Evolutionary conservation across 2,797 vertebrate genomes (phyloP).

Genomic region (Natrix natrix): DNA sequence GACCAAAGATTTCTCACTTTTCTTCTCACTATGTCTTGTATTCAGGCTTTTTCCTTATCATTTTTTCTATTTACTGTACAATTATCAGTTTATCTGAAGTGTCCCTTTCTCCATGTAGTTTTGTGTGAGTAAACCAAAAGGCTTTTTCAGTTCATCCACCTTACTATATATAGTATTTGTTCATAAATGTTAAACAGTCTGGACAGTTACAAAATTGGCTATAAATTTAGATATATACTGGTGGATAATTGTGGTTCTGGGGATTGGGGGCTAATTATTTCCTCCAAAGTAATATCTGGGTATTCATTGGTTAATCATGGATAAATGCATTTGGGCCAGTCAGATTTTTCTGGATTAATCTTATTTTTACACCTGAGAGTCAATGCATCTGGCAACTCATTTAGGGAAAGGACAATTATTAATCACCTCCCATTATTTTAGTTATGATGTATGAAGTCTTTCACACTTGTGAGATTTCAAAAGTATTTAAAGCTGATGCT

Average conservation of each 20-base stretch:
- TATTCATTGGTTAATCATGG: neutral
- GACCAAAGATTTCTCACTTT: neutral
- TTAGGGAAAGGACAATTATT: slow-evolving; percentile 69
- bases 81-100: neutral
- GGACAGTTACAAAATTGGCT: neutral
- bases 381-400: slow-evolving; percentile 68
- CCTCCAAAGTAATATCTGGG: neutral
- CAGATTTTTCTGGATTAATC: slow-evolving; percentile 38
- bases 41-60: neutral
- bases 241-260: neutral
- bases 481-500: slow-evolving; percentile 65
- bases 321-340: neutral
- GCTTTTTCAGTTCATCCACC: neutral
- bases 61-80: neutral
- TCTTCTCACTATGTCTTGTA: neutral
- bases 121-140: neutral
- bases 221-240: neutral
- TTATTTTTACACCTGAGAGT: slow-evolving; percentile 46
- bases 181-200: neutral
- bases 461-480: slow-evolving; percentile 69
- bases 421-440: slow-evolving; percentile 69
- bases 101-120: neutral
- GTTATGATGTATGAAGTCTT: slow-evolving; percentile 71
- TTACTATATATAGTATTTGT: neutral
- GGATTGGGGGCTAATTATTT: neutral